Evolutionary conservation across 2,888 invertebrate genomes (phyloP), one percentile per base, ranked within the genome.

Genomic region (Drosophila nr. perissopoda): DNA sequence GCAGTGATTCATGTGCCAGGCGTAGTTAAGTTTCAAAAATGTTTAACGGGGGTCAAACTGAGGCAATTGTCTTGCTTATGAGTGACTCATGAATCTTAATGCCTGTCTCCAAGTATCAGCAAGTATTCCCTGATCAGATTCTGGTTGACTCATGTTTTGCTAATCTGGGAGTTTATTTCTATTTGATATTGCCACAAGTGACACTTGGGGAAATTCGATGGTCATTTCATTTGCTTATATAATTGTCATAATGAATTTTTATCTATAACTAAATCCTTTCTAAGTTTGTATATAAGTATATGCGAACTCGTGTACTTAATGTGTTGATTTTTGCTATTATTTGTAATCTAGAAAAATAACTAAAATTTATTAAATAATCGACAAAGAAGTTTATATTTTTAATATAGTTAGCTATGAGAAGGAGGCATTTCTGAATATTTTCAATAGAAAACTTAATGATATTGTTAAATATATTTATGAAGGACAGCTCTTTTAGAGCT

Each of bases 1-100:
- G 63, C 42, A 21, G 57, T 80, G 80, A 82, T 65, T 82, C 80
- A 80, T 52, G 4, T 13, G 27, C 13, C 13, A 18, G 40, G 51
- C 29, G n/a, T 33, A 29, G 38, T 33, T 7, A 18, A 29, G 16
- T 34, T 18, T n/a, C 11, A 2, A 11, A 34, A 36, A 21, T 68
- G 61, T 38, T 48, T 29, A 8, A 21, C 8, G 10, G n/a, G 27
- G 49, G 6, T 45, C 34, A 16, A 8, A 13, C 16, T 11, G 10
- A 10, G 38, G 40, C n/a, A 36, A 21, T 2, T 25, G 10, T 27
- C n/a, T 58, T 53, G 18, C 27, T 16, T 3, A 3, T 18, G n/a
- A n/a, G n/a, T 78, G 77, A 78, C 58, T 71, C 71, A 80, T 45
- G 29, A 4, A 60, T 66, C 76, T 49, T 36, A 42, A 34, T 52